A percentile compares a stretch with the other conserved stretches of the same genome.
Evolutionary conservation across 92 coral and sea anemone genomes (phyloP).

Genomic region (Heliopora coerulea): DNA sequence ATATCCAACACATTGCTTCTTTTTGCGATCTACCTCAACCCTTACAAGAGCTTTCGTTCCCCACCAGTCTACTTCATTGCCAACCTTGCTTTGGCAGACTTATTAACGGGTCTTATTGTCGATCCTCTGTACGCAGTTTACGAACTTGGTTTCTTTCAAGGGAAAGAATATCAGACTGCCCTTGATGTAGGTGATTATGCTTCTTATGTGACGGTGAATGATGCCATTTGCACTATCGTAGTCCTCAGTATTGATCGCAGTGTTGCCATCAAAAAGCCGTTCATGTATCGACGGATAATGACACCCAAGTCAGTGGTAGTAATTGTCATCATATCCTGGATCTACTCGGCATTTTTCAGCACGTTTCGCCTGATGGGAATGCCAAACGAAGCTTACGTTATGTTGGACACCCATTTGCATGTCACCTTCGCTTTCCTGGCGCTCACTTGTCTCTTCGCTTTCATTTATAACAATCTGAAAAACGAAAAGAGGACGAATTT

Average conservation of each 20-base stretch:
- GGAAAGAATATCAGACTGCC: slow-evolving; percentile 13
- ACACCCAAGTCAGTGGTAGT: slow-evolving; percentile 10
- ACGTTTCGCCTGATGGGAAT: slow-evolving; percentile 42
- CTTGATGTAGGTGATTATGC: slow-evolving; percentile 24
- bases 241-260: slow-evolving; percentile 50
- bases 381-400: slow-evolving; percentile 13
- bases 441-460: slow-evolving; percentile 26
- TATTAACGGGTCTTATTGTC: slow-evolving; percentile 45
- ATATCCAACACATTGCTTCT: slow-evolving; percentile 7
- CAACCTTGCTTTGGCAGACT: slow-evolving; percentile 48
- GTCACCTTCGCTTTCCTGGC: slow-evolving; percentile 39
- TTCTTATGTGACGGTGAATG: slow-evolving; percentile 46
- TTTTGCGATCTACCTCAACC: slow-evolving; percentile 44
- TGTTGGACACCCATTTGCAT: slow-evolving; percentile 50
- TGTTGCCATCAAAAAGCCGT: slow-evolving; percentile 47
- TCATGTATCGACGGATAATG: slow-evolving; percentile 32
- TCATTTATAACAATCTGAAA: slow-evolving; percentile 27
- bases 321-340: slow-evolving; percentile 34
- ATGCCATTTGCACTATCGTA: slow-evolving; percentile 43
- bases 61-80: slow-evolving; percentile 41
- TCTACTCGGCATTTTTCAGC: slow-evolving; percentile 43
- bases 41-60: slow-evolving; percentile 48
- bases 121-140: slow-evolving; percentile 48
- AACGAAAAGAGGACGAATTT: slow-evolving; percentile 10
- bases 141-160: slow-evolving; percentile 30